phyloP scores from a whole-genome alignment of 2,797 vertebrate species.

The Galago senegalensis region DNA sequence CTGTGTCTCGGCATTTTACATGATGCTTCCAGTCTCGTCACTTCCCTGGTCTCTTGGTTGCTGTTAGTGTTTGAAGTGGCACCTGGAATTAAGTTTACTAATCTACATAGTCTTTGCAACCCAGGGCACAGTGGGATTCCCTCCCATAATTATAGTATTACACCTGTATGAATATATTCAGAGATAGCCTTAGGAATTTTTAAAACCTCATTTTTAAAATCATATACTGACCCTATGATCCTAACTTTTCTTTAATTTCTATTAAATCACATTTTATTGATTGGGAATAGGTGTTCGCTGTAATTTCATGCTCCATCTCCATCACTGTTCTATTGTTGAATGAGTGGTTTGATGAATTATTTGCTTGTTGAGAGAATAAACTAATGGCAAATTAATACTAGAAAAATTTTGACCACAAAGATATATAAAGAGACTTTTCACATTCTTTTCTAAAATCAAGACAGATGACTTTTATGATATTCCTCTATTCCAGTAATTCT shows the following conservation, averaged over 20 bases:
- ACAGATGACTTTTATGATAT: conserved; percentile 12
- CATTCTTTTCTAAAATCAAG: conserved; percentile 32
- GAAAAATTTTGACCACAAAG: background rate
- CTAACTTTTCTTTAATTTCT: background rate
- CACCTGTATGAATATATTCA: background rate
- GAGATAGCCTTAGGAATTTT: background rate
- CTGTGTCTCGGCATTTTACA: background rate
- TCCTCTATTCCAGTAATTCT: background rate
- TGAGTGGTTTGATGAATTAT: background rate
- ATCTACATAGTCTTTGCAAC: background rate
- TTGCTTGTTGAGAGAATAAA: background rate
- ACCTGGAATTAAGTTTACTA: background rate
- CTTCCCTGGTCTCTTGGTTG: background rate
- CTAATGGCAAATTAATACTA: background rate
- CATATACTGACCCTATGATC: background rate
- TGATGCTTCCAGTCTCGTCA: background rate
- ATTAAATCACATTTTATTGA: background rate
- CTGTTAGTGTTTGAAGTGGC: background rate
- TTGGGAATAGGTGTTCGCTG: background rate
- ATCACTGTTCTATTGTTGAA: background rate
- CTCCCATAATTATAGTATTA: background rate
- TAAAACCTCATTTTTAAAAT: background rate
- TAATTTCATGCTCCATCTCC: background rate
- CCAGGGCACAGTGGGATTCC: background rate
- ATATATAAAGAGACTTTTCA: background rate